Conservation (phyloP, 1,140 invertebrate genomes). For the Gyrodactylus bullatarudis region DNA sequence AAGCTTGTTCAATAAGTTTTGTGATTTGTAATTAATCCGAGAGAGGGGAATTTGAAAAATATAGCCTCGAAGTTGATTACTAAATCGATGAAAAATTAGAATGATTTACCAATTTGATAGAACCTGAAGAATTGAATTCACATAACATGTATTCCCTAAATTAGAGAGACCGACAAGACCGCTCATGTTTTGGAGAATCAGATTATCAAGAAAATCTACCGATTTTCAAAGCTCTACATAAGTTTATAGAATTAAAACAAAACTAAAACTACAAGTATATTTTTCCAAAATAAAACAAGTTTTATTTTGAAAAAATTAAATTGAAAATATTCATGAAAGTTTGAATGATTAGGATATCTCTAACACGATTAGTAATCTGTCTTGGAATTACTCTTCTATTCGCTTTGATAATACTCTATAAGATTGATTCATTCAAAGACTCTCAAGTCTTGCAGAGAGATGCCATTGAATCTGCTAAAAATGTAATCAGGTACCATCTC, state of each 20-base stretch:
- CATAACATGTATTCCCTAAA: slow-evolving; percentile 77
- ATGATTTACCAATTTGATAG: slow-evolving; percentile 39
- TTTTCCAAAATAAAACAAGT: not conserved
- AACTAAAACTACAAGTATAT: not conserved
- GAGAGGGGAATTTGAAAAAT: not conserved
- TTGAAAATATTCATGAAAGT: not conserved
- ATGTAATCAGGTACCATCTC: not conserved
- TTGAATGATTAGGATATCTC: not conserved
- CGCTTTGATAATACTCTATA: not conserved
- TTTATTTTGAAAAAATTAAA: not conserved
- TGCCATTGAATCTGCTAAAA: not conserved
- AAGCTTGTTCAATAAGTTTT: not conserved
- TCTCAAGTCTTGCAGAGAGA: not conserved
- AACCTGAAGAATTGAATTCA: slow-evolving; percentile 78
- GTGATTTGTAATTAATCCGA: not conserved
- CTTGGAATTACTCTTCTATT: too few species aligned
- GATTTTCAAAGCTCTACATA: not conserved
- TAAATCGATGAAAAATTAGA: not conserved
- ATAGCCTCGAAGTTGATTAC: not conserved
- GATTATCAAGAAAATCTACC: not conserved
- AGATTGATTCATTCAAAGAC: not conserved
- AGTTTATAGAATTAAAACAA: not conserved
- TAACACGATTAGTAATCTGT: not conserved
- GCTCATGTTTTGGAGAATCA: not conserved
- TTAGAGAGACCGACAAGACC: slow-evolving; percentile 53